Evolutionary conservation across 2,888 invertebrate species (phyloP).

Genomic region (Pardosa pseudoannulata): DNA sequence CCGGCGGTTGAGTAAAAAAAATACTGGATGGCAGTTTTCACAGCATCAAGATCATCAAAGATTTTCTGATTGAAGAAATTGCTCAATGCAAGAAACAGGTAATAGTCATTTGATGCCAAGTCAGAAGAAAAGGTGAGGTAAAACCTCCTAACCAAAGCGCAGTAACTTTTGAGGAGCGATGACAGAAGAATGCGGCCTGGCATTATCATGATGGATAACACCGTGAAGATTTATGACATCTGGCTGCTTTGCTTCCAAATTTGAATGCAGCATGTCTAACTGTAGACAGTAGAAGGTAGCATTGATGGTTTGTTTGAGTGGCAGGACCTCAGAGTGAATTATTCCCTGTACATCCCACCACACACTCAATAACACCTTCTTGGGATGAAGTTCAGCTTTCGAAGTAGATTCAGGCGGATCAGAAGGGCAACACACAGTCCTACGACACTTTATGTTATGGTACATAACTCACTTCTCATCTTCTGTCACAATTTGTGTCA

Average conservation of each 20-base stretch:
- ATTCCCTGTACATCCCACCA: not conserved
- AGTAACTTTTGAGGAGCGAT: not conserved
- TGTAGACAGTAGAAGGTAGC: not conserved
- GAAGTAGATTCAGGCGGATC: not conserved
- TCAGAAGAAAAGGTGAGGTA: not conserved
- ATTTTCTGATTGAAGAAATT: conserved; percentile 11
- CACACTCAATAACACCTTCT: conserved; percentile 11
- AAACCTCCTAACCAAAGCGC: conserved; percentile 2
- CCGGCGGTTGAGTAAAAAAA: no score
- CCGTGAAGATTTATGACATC: no score
- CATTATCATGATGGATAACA: conserved; percentile 20
- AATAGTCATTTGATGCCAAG: not conserved
- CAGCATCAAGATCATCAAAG: not conserved
- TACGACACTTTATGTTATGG: not conserved
- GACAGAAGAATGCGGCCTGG: no score
- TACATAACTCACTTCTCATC: conserved; percentile 5
- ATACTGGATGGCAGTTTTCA: not conserved
- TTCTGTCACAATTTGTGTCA: not conserved
- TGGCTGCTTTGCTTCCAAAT: not conserved
- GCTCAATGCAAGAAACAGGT: conserved; percentile 1
- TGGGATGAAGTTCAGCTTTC: not conserved
- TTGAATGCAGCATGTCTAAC: conserved; percentile 13
- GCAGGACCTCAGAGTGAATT: not conserved
- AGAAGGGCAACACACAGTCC: conserved; percentile 1
- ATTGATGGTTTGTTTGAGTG: conserved; percentile 1